phyloP scores from a whole-genome alignment of 1,140 invertebrate genomes.

The Drosophila rhopaloa region DNA sequence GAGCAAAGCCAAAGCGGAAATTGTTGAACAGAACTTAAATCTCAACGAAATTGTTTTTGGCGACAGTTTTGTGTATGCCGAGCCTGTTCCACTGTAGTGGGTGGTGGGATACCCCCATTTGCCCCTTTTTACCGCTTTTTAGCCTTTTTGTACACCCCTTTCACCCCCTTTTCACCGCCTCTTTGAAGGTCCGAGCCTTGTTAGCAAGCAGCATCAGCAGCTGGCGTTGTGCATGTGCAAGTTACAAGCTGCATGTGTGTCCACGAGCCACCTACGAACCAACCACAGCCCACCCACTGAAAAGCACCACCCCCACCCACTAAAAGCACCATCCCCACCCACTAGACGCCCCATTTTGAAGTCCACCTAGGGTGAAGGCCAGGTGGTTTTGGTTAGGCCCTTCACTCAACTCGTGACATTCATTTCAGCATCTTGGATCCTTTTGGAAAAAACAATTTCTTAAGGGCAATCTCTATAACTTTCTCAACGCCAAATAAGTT shows the following conservation, averaged over 20 bases:
- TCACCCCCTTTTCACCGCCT: not conserved
- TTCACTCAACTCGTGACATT: not conserved
- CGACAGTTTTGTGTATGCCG: constrained; percentile 69
- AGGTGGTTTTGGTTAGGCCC: constrained; percentile 1
- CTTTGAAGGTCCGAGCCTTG: constrained; percentile 45
- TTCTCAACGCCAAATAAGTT: too few species aligned
- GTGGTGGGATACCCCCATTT: not conserved
- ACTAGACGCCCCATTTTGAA: not conserved
- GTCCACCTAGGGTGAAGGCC: constrained; percentile 2
- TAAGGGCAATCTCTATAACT: too few species aligned
- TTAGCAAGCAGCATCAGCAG: constrained; percentile 58
- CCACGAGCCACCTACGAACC: not conserved
- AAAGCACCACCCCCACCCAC: not conserved
- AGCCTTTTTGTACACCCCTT: too few species aligned
- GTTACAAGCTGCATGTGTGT: constrained; percentile 67
- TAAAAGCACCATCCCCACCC: not conserved
- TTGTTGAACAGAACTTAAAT: constrained; percentile 81
- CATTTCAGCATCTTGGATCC: not conserved
- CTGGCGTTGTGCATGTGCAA: constrained; percentile 58
- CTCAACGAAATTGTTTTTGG: constrained; percentile 81
- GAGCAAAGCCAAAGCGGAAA: constrained; percentile 59
- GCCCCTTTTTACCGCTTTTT: not conserved
- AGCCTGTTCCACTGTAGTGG: constrained; percentile 26
- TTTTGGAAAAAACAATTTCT: too few species aligned
- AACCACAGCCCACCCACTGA: not conserved